Base-by-base conservation (phyloP, 92 coral and sea anemone genomes). In the Palythoa caribaeorum region DNA sequence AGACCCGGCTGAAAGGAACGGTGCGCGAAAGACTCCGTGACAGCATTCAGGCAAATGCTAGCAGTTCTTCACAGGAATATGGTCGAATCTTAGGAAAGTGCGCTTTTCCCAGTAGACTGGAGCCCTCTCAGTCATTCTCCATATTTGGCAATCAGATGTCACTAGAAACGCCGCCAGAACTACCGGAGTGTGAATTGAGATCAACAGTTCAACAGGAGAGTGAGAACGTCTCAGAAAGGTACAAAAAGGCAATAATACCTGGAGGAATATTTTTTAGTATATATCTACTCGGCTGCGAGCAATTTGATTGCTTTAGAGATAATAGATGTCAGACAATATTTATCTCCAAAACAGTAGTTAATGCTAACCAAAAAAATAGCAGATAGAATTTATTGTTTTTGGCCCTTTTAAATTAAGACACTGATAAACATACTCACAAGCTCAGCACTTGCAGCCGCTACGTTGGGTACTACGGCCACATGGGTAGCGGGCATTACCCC, bases 101-200 rank as follows among this genome's bases (percentile, higher is more conserved):
- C 70, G 90, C 94, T 9, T 90, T 95, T 78, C 95, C 98, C 6
- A 91, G 89, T 57, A 89, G 94, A 73, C 77, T 93, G 84, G 98
- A 95, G 57, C 92, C 98, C 5, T 85, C 94, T 2, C 84, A 87
- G 17, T 92, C 94, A 39, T 93, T 97, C 83, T 84, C 99, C 76
- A 72, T 97, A 83, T 92, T 95, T 91, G 99, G 99, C 14, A 94
- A 94, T 71, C 90, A 87, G 10, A 86, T 78, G 80, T 94, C 95
- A 2, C 75, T 97, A 83, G 89, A 97, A 59, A 93, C 87, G 21
- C 92, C 92, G 7, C 91, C 90, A 44, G 94, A 87, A 13, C 69
- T 73, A 54, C 86, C 76, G 10, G 84, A 83, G 1, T 47, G 65
- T 60, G 53, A 48, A 35, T 20, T n/a, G 21, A 16, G 72, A 8